phyloP scores from a whole-genome alignment of 2,888 invertebrate genomes.

The Ennomos quercinarius region DNA sequence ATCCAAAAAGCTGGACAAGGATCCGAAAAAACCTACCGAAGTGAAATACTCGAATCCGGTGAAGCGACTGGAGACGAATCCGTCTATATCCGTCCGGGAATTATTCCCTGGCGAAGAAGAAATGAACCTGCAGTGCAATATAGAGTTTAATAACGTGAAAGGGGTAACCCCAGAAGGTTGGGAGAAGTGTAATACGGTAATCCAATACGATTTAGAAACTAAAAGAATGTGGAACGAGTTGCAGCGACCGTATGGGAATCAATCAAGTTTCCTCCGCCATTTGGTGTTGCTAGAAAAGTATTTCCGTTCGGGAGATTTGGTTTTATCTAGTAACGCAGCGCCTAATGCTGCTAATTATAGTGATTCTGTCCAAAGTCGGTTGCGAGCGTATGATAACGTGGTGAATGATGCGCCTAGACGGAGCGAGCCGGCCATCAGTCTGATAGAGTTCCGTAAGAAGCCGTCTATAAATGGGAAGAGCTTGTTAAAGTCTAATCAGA shows the following conservation, averaged over 20 bases:
- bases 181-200: conserved; percentile 91
- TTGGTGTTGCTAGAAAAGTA: conserved; percentile 93
- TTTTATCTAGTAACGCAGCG: conserved; percentile 89
- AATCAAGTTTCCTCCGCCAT: conserved; percentile 93
- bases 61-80: conserved; percentile 89
- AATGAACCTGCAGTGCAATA: conserved; percentile 90
- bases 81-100: conserved; percentile 93
- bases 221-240: conserved; percentile 92
- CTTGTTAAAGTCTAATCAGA: conserved; percentile 72
- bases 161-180: conserved; percentile 93
- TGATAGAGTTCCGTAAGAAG: conserved; percentile 78
- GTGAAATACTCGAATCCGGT: conserved; percentile 86
- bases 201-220: conserved; percentile 94
- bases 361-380: conserved; percentile 91
- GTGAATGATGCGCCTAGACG: conserved; percentile 62
- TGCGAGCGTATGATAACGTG: conserved; percentile 90
- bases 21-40: conserved; percentile 71
- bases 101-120: conserved; percentile 94
- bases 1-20: conserved; percentile 76
- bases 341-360: conserved; percentile 91
- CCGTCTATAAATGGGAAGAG: conserved; percentile 76
- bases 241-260: conserved; percentile 94
- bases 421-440: conserved; percentile 64
- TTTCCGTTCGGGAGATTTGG: conserved; percentile 91
- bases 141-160: conserved; percentile 89